Percentiles rank a stretch among this genome's conserved stretches.
These are phyloP conservation scores for Drosophila mettleri DNA, from an alignment of 2,888 invertebrate species.

Conservation along the genomic window DNA sequence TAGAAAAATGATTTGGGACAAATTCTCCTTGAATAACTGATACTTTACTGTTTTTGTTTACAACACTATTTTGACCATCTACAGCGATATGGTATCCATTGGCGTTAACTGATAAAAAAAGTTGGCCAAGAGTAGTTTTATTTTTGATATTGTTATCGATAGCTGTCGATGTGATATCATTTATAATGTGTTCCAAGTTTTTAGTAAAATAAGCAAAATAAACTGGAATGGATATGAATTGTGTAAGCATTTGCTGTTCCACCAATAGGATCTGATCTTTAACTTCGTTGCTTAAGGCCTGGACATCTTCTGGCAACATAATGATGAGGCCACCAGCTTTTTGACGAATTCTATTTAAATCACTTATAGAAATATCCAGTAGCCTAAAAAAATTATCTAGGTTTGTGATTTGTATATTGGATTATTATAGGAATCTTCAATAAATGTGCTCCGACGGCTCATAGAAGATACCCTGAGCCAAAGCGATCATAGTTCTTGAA, in stretches of 20 bases:
- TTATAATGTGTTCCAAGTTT: slow-evolving; percentile 90
- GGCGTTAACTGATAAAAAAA: slow-evolving; percentile 94
- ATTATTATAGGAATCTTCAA: too few species aligned
- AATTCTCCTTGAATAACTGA: slow-evolving; percentile 95
- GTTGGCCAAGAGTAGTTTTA: slow-evolving; percentile 92
- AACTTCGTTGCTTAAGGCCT: slow-evolving; percentile 88
- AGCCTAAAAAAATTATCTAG: slow-evolving; percentile 83
- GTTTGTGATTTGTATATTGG: neutral
- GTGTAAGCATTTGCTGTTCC: slow-evolving; percentile 92
- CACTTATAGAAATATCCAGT: slow-evolving; percentile 92
- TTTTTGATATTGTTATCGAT: slow-evolving; percentile 80
- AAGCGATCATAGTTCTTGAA: too few species aligned
- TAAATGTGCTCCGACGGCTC: too few species aligned
- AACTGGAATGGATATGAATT: slow-evolving; percentile 93
- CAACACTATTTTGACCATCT: slow-evolving; percentile 89
- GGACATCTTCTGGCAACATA: slow-evolving; percentile 91
- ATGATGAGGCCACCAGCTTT: slow-evolving; percentile 95
- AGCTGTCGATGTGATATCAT: slow-evolving; percentile 88
- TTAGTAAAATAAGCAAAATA: slow-evolving; percentile 93
- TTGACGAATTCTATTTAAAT: slow-evolving; percentile 90
- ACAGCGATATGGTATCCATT: slow-evolving; percentile 97
- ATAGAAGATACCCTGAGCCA: too few species aligned
- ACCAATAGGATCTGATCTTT: slow-evolving; percentile 91
- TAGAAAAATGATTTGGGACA: slow-evolving; percentile 83
- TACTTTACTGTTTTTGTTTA: slow-evolving; percentile 92